Percentiles rank a stretch among this genome's conserved stretches.
Conservation (phyloP, 2,888 invertebrate species). For the Chloroclystis v-ata region DNA sequence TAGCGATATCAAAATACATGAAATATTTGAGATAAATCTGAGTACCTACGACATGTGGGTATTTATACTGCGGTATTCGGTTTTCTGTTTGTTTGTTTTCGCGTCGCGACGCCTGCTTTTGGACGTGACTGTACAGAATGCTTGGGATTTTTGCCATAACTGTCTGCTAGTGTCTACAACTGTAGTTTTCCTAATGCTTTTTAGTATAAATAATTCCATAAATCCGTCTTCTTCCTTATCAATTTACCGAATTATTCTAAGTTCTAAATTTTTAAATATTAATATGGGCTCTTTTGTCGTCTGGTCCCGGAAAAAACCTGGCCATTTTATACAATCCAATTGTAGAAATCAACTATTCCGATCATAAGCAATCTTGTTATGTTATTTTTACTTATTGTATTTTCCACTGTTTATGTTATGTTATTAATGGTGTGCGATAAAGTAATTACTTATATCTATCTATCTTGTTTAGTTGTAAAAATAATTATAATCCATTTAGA, state of each 20-base stretch:
- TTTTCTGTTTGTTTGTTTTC: conserved; percentile 61
- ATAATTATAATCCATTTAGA: not conserved
- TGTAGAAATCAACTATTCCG: not conserved
- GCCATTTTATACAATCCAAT: no score
- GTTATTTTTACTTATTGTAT: no score
- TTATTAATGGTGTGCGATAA: no score
- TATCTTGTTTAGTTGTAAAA: conserved; percentile 8
- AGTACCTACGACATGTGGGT: conserved; percentile 48
- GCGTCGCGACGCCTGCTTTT: conserved; percentile 37
- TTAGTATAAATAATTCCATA: no score
- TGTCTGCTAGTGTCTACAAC: conserved; percentile 13
- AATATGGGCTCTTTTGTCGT: no score
- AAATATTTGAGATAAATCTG: conserved; percentile 54
- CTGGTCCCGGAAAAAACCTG: no score
- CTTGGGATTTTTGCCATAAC: conserved; percentile 29
- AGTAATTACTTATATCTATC: not conserved
- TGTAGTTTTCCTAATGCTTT: conserved; percentile 9
- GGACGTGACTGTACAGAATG: conserved; percentile 37
- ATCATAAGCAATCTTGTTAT: no score
- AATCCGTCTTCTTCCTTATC: no score
- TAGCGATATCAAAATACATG: conserved; percentile 27
- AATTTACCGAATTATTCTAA: no score
- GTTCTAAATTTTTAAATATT: no score
- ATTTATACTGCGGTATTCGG: conserved; percentile 65
- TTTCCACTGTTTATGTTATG: no score